phyloP scores from a whole-genome alignment of 2,888 invertebrate genomes.

The Lycia hirtaria region DNA sequence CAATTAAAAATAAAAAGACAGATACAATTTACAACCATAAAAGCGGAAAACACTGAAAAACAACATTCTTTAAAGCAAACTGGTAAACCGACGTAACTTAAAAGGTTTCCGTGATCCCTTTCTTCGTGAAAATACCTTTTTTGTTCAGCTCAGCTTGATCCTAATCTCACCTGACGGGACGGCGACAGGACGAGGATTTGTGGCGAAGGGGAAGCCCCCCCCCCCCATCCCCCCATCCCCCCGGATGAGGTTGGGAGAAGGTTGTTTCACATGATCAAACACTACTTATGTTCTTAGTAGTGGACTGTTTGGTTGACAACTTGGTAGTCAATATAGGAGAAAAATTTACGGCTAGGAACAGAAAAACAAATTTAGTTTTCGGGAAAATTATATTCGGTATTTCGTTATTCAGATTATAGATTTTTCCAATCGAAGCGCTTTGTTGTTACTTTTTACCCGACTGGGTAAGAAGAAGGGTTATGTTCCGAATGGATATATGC shows the following conservation, averaged over 20 bases:
- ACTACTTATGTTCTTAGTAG: constrained; percentile 3
- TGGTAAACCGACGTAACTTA: constrained; percentile 11
- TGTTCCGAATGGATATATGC: no score
- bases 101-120: constrained; percentile 20
- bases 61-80: constrained; percentile 2
- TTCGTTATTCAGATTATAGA: no score
- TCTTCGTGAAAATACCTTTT: constrained; percentile 17
- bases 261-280: constrained; percentile 8
- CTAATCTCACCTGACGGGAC: constrained; percentile 25
- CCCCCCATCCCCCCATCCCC: no score
- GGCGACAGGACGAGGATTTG: constrained; percentile 17
- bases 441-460: no score
- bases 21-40: background rate
- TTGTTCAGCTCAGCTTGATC: constrained; percentile 22
- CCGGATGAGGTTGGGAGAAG: background rate
- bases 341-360: no score
- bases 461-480: no score
- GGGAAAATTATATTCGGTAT: no score
- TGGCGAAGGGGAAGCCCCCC: constrained; percentile 4
- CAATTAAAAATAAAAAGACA: background rate
- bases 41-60: background rate
- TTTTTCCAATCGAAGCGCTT: no score
- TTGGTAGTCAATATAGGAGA: no score
- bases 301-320: background rate
- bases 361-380: no score